Evolutionary conservation across 2,113 vertebrate genomes (phyloP), one percentile per base, ranked within the genome.

Genomic region (Dipodomys ordii): DNA sequence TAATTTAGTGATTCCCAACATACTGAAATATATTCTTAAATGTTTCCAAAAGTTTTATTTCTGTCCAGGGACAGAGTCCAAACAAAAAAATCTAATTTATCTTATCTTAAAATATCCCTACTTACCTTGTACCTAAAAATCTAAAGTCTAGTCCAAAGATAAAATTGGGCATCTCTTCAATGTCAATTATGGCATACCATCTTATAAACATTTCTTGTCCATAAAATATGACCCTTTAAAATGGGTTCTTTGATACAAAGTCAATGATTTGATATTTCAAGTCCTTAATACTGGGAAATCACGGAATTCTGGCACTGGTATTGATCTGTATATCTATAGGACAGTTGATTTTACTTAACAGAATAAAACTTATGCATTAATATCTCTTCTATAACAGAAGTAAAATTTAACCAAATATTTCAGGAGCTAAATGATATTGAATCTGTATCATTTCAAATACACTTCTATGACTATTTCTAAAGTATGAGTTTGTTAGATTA

Each of bases 11-110:
- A 25, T 65, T 27, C 22, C 28, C 97, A 35, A 91, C 91, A 82
- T 19, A 2, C 91, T 90, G 93, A 96, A 97, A 96, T 73, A 84
- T 28, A 96, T 86, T 44, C 71, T 81, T 18, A 19, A 77, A 95
- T 95, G 60, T 49, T 49, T 49, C 9, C 49, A 49, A 49, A 49
- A 49, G 9, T 11, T 49, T 49, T 49, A 49, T 12, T 49, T 49
- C 9, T 49, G 49, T 49, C 49, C 49, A 49, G 49, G 9, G 12
- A 49, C 49, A 49, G 12, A 11, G 49, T 10, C 49, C 49, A 88
- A 7, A 87, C 4, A 89, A 95, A 97, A 96, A 95, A 88, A 25
- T 53, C 4, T 83, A 88, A 62, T 86, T 88, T 86, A 83, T 79
- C 83, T 93, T 94, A 10, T 67, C 32, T 18, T 85, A 90, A 96